Evolutionary conservation across 2,888 invertebrate genomes (phyloP).

Genomic region (Netelia melanura): DNA sequence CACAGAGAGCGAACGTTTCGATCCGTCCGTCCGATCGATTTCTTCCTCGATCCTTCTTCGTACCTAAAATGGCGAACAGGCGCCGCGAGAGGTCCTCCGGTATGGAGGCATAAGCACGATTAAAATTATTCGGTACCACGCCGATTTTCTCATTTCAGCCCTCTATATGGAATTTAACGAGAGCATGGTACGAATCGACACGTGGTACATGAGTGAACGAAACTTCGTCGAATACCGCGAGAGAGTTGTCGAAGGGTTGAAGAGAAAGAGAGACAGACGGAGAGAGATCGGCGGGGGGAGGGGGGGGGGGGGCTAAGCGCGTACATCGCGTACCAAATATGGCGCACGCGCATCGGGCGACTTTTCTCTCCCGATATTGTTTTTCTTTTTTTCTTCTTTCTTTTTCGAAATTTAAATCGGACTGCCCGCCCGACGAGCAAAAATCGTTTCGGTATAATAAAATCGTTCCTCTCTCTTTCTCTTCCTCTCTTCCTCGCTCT

Average conservation of each 20-base stretch:
- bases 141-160: slow-evolving; percentile 43
- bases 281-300: background rate
- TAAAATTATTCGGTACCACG: background rate
- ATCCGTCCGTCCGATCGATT: background rate
- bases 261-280: background rate
- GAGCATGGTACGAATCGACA: slow-evolving; percentile 9
- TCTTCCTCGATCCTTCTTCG: slow-evolving; percentile 2
- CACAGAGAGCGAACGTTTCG: slow-evolving; percentile 9
- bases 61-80: slow-evolving; percentile 43
- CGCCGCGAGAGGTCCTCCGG: slow-evolving; percentile 28
- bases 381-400: no score
- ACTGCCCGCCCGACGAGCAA: slow-evolving; percentile 14
- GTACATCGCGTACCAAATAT: slow-evolving; percentile 54
- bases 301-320: slow-evolving; percentile 14
- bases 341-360: slow-evolving; percentile 58
- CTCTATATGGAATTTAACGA: slow-evolving; percentile 55
- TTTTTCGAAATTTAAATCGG: slow-evolving; percentile 68
- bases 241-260: background rate
- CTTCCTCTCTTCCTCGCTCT: slow-evolving; percentile 12
- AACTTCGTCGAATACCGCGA: background rate
- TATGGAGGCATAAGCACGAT: background rate
- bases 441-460: slow-evolving; percentile 63
- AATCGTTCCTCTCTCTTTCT: slow-evolving; percentile 55
- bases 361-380: slow-evolving; percentile 52
- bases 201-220: slow-evolving; percentile 35